Evolutionary conservation across 2,888 invertebrate species (phyloP), one percentile per base, ranked within the genome.

Genomic region (Clostera curtula): DNA sequence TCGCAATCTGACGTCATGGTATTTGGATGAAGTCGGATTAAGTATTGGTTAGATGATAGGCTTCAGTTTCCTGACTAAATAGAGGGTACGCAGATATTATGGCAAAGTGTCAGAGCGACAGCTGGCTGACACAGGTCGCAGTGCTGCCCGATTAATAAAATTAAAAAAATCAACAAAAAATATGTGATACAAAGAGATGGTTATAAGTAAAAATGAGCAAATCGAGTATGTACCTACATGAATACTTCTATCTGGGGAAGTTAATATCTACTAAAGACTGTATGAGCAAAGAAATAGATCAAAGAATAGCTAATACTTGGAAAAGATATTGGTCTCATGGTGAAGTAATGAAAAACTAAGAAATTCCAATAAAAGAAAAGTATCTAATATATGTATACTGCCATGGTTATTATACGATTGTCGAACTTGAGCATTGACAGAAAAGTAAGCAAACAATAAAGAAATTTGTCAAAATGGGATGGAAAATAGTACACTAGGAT

Each of bases 221-320:
- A n/a, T 25, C 17, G 25, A 25, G 19, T 25, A 19, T 13, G 25
- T 25, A 2, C 7, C n/a, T n/a, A n/a, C n/a, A 9, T 2, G 19
- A 25, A 13, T 25, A 25, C 12, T 13, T 25, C 8, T 25, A 25
- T 19, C 7, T 25, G 4, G 25, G 25, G 9, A 19, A 25, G 9
- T 10, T 25, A 4, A 16, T 27, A 19, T 21, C 27, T 4, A 5
- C 20, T 2, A 7, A 3, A 4, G 27, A 16, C 3, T 15, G 12
- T n/a, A 27, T 21, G 19, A 6, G 14, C 5, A 27, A 21, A 7
- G 19, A 26, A 26, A 19, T 26, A 9, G 25, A 26, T 12, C 13
- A 14, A 14, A 16, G 24, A 16, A 20, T 20, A 10, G n/a, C 6
- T 11, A 20, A 26, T 11, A 18, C 26, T n/a, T 20, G 26, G 26